Evolutionary conservation across 2,888 invertebrate species (phyloP).

Genomic region (Polylopha cassiicola): DNA sequence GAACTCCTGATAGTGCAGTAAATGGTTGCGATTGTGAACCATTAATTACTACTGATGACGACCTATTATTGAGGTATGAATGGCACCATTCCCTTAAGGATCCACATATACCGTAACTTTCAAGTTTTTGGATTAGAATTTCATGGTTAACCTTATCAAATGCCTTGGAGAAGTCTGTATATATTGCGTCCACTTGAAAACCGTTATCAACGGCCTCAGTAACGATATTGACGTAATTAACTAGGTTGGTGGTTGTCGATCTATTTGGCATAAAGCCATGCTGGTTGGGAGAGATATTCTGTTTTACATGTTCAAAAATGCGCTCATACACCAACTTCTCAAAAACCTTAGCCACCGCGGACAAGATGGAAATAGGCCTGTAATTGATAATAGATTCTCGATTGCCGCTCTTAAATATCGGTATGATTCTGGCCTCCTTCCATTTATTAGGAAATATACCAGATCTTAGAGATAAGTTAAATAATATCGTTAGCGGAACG

Average conservation of each 20-base stretch:
- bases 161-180: slow-evolving; percentile 18
- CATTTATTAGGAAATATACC: not conserved
- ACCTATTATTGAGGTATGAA: not conserved
- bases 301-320: not conserved
- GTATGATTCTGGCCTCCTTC: not conserved
- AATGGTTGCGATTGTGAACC: not conserved
- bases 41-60: not conserved
- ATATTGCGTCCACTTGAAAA: slow-evolving; percentile 10
- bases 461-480: not conserved
- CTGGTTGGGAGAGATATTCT: not conserved
- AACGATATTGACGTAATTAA: too few species aligned
- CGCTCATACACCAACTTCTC: not conserved
- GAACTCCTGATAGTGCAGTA: not conserved
- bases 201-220: slow-evolving; percentile 6
- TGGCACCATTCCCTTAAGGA: not conserved
- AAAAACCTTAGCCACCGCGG: not conserved
- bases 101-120: not conserved
- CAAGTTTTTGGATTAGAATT: not conserved
- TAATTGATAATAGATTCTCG: not conserved
- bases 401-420: not conserved
- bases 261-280: not conserved
- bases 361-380: not conserved
- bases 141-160: slow-evolving; percentile 10
- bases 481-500: not conserved
- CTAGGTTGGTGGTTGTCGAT: not conserved